Conservation (phyloP, 2,797 vertebrate genomes). For the Anabacerthia variegaticeps region DNA sequence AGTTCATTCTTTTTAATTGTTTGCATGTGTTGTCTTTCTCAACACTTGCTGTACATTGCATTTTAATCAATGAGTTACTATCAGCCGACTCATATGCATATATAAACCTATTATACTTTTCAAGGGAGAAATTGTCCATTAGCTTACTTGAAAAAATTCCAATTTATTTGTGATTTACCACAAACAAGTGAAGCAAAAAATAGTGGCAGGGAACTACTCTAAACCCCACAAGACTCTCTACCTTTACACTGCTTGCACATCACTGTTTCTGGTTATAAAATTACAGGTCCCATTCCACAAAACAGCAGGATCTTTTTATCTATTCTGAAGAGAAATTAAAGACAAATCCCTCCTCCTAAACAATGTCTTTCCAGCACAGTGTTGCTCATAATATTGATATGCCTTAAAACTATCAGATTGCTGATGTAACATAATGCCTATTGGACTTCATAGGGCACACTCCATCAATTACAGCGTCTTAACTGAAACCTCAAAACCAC, state of each 20-base stretch:
- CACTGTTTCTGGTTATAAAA: neutral
- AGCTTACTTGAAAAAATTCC: neutral
- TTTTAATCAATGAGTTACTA: neutral
- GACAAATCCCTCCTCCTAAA: neutral
- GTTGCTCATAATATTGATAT: neutral
- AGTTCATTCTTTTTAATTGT: neutral
- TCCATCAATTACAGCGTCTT: neutral
- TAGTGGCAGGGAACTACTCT: neutral
- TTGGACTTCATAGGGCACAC: neutral
- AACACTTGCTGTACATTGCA: neutral
- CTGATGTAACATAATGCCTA: neutral
- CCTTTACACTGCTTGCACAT: neutral
- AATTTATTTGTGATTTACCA: neutral
- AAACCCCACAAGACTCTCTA: accelerated
- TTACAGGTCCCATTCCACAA: neutral
- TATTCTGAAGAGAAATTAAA: neutral
- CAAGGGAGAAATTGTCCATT: neutral
- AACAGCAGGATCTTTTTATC: neutral
- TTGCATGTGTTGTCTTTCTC: neutral
- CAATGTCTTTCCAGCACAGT: neutral
- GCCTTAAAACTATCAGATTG: neutral
- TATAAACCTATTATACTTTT: neutral
- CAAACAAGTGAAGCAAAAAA: neutral
- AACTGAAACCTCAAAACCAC: neutral
- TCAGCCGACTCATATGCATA: neutral